These are phyloP conservation scores for Ceratosolen solmsi DNA, from an alignment of 1,140 invertebrate genomes.

Conservation along the genomic window DNA sequence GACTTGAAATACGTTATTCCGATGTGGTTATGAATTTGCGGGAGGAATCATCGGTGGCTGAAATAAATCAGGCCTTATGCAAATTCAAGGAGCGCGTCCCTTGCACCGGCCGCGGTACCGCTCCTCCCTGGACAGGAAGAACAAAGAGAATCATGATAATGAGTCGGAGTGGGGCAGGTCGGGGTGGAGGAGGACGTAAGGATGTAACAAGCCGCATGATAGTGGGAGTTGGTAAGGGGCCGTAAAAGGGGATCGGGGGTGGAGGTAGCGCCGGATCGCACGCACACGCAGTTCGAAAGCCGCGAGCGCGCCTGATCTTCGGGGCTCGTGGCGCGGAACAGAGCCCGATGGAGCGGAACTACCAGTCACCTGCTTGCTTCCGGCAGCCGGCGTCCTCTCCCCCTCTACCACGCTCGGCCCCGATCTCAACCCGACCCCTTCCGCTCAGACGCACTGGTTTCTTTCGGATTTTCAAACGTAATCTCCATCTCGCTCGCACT, in stretches of 20 bases:
- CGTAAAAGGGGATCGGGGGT: too few species aligned
- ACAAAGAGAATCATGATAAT: constrained; percentile 48
- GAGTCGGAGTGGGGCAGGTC: constrained; percentile 9
- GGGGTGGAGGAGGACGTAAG: constrained; percentile 13
- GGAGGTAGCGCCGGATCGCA: constrained; percentile 57
- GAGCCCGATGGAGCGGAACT: constrained; percentile 73
- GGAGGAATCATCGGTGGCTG: constrained; percentile 28
- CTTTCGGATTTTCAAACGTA: too few species aligned
- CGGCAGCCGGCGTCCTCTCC: constrained; percentile 63
- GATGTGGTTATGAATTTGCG: constrained; percentile 34
- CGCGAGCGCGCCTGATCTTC: constrained; percentile 63
- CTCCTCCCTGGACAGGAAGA: constrained; percentile 11
- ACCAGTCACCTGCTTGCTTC: constrained; percentile 73
- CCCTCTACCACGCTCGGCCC: neutral
- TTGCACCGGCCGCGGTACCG: too few species aligned
- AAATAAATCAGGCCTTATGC: constrained; percentile 39
- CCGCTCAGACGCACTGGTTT: too few species aligned
- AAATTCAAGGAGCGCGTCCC: constrained; percentile 29
- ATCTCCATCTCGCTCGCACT: neutral
- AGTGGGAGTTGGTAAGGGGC: constrained; percentile 8
- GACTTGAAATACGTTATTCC: constrained; percentile 17
- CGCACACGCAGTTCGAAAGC: constrained; percentile 56
- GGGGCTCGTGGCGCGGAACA: constrained; percentile 71
- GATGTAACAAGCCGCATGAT: constrained; percentile 43
- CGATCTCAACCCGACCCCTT: neutral